Conservation (phyloP, 2,888 invertebrate genomes). For the Limnephilus marmoratus region DNA sequence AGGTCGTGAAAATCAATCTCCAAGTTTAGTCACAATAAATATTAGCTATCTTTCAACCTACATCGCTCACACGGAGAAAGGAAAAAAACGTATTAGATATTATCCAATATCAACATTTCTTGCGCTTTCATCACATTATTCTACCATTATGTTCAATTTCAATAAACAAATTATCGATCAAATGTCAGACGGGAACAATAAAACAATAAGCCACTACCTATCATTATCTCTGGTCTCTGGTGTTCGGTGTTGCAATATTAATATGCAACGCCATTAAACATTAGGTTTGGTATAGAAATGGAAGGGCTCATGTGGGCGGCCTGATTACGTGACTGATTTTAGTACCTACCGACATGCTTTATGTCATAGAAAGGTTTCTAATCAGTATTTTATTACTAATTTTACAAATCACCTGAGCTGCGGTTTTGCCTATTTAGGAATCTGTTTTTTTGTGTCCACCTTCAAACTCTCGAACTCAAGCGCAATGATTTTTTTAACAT, state of each 20-base stretch:
- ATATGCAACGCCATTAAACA: slow-evolving; percentile 29
- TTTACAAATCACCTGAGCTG: background rate
- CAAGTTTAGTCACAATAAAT: background rate
- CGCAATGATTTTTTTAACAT: too few relatives aligned
- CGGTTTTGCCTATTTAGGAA: background rate
- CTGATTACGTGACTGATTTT: slow-evolving; percentile 9
- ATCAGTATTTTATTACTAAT: background rate
- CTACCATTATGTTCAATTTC: slow-evolving; percentile 32
- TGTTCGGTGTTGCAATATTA: slow-evolving; percentile 45
- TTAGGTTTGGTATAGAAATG: slow-evolving; percentile 9
- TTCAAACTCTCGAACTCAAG: background rate
- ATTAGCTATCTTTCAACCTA: background rate
- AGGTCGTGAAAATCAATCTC: background rate
- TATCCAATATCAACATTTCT: background rate
- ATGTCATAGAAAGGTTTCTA: background rate
- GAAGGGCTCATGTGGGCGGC: slow-evolving; percentile 32
- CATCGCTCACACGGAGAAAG: background rate
- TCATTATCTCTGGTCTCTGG: slow-evolving; percentile 27
- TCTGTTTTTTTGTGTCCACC: background rate
- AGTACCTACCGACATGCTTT: background rate
- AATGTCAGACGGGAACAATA: slow-evolving; percentile 39
- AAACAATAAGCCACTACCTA: slow-evolving; percentile 44
- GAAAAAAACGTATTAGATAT: background rate
- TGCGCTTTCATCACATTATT: slow-evolving; percentile 16
- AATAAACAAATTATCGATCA: slow-evolving; percentile 37